These are phyloP conservation scores for Lucilia sericata DNA, from an alignment of 1,140 invertebrate genomes.

Conservation along the genomic window DNA sequence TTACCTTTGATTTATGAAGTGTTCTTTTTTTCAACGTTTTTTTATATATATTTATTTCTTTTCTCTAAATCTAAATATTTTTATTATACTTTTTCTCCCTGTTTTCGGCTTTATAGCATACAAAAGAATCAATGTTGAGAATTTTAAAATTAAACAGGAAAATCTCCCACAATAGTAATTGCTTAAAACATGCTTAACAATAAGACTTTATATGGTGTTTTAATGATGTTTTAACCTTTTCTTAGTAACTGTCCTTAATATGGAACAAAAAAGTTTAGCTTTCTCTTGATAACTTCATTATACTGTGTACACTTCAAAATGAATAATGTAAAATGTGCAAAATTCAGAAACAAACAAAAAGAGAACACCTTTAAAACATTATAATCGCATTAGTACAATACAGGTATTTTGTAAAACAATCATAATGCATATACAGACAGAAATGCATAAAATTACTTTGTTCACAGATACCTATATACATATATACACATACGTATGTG, in stretches of 20 bases:
- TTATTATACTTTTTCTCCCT: too few species aligned
- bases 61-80: background rate
- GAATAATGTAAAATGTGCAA: too few species aligned
- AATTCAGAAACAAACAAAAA: background rate
- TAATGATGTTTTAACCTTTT: too few species aligned
- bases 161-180: background rate
- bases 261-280: too few species aligned
- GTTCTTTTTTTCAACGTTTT: background rate
- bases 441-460: too few species aligned
- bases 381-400: background rate
- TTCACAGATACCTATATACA: too few species aligned
- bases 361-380: background rate
- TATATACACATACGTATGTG: too few species aligned
- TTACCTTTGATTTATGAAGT: background rate
- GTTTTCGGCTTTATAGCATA: background rate
- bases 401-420: background rate
- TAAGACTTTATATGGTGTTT: background rate
- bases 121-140: background rate
- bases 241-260: too few species aligned
- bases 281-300: too few species aligned
- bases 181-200: background rate
- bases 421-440: background rate
- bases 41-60: too few species aligned
- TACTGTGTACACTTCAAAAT: too few species aligned
- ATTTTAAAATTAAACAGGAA: slow-evolving; percentile 7